Base-by-base conservation (phyloP, 2,113 vertebrate genomes). In the Protobothrops mucrosquamatus region DNA sequence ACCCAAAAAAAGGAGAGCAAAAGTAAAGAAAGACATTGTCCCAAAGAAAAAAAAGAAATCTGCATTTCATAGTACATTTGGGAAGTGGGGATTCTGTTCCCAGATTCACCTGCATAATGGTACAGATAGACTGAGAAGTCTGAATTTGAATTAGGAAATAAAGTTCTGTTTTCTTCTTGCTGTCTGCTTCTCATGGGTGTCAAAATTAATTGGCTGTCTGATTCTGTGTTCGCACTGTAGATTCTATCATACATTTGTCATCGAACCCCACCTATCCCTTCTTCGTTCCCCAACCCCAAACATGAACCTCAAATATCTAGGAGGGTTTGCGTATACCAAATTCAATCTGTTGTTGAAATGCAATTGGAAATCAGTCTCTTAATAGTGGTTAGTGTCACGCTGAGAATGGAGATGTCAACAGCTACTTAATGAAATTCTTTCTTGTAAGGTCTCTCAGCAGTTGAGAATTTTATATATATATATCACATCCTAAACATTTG, bases 311-410 rank as follows among this genome's bases (percentile, higher is more conserved):
- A 91, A 95, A 95, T 93, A 91, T 85, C 90, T 93, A 0, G 57
- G 90, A 96, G 93, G 91, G 91, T 90, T 94, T 92, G 81, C 69
- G 87, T 94, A 91, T 0, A 0, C 92, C 59, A 93, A 93, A 94
- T 95, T 95, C 88, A 91, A 85, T 92, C 93, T 95, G 93, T 93
- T 94, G 92, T 94, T 46, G 57, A 94, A 97, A 96, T 94, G 89
- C 18, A 87, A 69, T 91, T 94, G 94, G 93, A 96, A 97, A 96
- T 95, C 91, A 87, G 43, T 2, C 89, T 92, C 95, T 94, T 96
- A 94, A 91, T 59, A 69, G 85, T 88, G 46, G 57, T 74, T 20
- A 14, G 24, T 69, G 57, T 93, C 92, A 87, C 92, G 86, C 90
- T 88, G 90, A 91, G 94, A 93, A 89, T 96, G 95, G 95, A 92